phyloP scores from a whole-genome alignment of 2,888 invertebrate genomes.

The Hymenopus coronatus region DNA sequence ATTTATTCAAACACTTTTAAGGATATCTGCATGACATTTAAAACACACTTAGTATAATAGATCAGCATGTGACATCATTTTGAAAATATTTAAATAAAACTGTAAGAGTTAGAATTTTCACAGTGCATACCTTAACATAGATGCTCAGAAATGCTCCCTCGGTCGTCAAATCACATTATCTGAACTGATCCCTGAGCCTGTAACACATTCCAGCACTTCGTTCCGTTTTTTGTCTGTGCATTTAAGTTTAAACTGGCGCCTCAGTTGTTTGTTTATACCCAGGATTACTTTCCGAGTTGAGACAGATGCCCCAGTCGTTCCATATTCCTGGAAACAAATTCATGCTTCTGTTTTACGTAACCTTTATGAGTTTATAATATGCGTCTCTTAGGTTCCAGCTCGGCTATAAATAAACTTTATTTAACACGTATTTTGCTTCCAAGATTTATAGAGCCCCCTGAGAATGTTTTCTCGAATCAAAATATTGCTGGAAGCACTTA shows the following conservation, averaged over 20 bases:
- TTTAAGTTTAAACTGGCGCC: neutral
- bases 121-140: too few species aligned
- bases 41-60: too few species aligned
- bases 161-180: neutral
- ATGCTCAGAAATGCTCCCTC: neutral
- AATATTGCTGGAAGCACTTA: neutral
- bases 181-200: neutral
- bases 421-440: neutral
- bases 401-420: neutral
- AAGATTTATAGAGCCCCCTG: neutral
- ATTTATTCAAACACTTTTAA: too few species aligned
- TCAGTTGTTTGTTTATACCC: neutral
- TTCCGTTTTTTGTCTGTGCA: neutral
- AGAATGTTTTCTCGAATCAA: neutral
- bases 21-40: too few species aligned
- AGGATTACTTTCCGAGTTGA: neutral
- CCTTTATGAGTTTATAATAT: neutral
- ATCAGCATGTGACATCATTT: too few species aligned
- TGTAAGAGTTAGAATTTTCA: too few species aligned
- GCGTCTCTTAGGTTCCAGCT: neutral
- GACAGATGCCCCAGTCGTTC: neutral
- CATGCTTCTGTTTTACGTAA: neutral
- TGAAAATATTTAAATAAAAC: too few species aligned
- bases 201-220: neutral
- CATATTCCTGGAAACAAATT: neutral